phyloP scores from a whole-genome alignment of 1,140 invertebrate genomes.

The Bilobella aurantiaca region DNA sequence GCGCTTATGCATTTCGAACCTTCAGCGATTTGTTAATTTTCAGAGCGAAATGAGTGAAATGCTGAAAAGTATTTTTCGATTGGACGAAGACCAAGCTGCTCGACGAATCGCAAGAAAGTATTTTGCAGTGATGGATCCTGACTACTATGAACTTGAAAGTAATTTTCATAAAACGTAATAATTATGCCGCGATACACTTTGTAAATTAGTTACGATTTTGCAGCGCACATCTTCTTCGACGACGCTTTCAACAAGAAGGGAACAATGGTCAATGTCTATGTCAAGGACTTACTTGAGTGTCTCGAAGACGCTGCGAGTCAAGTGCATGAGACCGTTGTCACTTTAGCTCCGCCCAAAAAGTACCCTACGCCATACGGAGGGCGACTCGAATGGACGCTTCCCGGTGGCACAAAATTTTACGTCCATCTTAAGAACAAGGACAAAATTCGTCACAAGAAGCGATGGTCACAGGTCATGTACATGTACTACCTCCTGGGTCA shows the following conservation, averaged over 20 bases:
- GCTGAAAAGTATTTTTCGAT: slow-evolving; percentile 50
- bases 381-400: slow-evolving; percentile 40
- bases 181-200: background rate
- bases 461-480: slow-evolving; percentile 47
- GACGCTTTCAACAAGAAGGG: slow-evolving; percentile 63
- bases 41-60: slow-evolving; percentile 53
- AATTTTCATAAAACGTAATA: slow-evolving; percentile 20
- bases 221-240: slow-evolving; percentile 97
- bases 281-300: slow-evolving; percentile 32
- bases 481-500: slow-evolving; percentile 54
- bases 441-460: slow-evolving; percentile 42
- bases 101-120: slow-evolving; percentile 51
- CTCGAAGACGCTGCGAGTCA: slow-evolving; percentile 36
- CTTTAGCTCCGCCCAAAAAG: slow-evolving; percentile 37
- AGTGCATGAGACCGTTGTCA: slow-evolving; percentile 25
- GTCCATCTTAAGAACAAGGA: slow-evolving; percentile 43
- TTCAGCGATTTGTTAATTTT: background rate
- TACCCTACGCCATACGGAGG: slow-evolving; percentile 43
- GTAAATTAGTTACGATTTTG: slow-evolving; percentile 36
- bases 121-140: slow-evolving; percentile 51
- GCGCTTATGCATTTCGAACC: background rate
- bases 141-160: slow-evolving; percentile 61
- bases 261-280: slow-evolving; percentile 40
- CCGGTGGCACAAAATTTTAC: slow-evolving; percentile 40
- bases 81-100: slow-evolving; percentile 57